These are phyloP conservation scores for Leucoraja erinaceus DNA, from an alignment of 2,113 vertebrate species.

Conservation along the genomic window DNA sequence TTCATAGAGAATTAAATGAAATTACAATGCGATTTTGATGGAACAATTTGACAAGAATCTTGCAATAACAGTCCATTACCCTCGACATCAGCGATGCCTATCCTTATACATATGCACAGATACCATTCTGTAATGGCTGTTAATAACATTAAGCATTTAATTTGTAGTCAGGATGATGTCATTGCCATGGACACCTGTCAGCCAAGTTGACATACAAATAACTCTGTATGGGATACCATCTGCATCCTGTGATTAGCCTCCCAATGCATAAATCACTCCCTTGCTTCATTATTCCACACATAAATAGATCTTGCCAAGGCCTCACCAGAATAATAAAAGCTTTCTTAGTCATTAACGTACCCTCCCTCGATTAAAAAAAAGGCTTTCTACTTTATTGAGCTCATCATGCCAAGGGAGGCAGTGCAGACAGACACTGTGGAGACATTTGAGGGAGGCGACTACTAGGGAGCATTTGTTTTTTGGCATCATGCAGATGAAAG, in stretches of 20 bases:
- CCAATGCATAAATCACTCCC: not conserved
- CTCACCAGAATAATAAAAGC: conserved; percentile 3
- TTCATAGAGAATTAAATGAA: not conserved
- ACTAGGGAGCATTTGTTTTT: not conserved
- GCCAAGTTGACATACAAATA: not conserved
- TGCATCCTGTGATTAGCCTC: conserved; percentile 29
- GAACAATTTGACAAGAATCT: not conserved
- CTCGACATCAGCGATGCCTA: not conserved
- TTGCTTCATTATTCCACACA: not conserved
- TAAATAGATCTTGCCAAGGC: conserved; percentile 10
- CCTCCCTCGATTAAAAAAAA: not conserved
- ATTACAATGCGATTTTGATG: not conserved
- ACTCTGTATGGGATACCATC: conserved; percentile 3
- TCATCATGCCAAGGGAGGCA: not conserved
- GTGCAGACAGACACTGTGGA: not conserved
- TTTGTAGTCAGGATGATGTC: not conserved
- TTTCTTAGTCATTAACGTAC: conserved; percentile 1
- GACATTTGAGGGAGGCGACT: not conserved
- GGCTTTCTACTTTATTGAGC: not conserved
- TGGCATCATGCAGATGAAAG: not conserved
- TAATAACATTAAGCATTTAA: not conserved
- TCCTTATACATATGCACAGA: not conserved
- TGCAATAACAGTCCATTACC: not conserved
- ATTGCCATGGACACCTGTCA: conserved; percentile 7
- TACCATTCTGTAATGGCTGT: not conserved